Evolutionary conservation across 1,140 invertebrate genomes (phyloP), one percentile per base, ranked within the genome.

Genomic region (Drosophila albomicans): DNA sequence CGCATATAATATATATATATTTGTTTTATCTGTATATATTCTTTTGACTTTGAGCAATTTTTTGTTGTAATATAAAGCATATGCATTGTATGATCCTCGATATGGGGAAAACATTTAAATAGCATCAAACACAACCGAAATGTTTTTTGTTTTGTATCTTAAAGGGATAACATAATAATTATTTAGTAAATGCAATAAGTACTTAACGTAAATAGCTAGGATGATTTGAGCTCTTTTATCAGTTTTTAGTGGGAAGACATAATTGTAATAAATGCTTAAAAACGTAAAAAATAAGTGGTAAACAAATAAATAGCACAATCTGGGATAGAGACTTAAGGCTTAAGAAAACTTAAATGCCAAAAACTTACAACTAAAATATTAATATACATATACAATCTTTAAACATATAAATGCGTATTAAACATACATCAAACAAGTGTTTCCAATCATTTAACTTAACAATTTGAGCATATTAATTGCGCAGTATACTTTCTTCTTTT

Each of bases 121-220:
- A 58, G 49, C 82, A 68, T 69, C 30, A 49, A 54, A 82, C 80
- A 88, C 82, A 88, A 85, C 82, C 82, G 57, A 75, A 81, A 81
- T 16, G n/a, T 61, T 41, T 51, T 25, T 38, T 41, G 35, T 20
- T 25, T 59, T 58, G 4, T 38, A 30, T 71, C 35, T 41, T 56
- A 56, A 32, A 10, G 48, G 41, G 30, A 56, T 13, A 48, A 56
- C 15, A 45, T 32, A 25, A 49, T 61, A 43, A 54, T 82, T 54
- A 10, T 7, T 28, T 38, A 56, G 8, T 81, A 84, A 84, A 84
- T 84, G 73, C 64, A 58, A 58, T 38, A 66, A 48, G 45, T 32
- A n/a, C 7, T 45, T 62, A 59, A 65, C 15, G 15, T 63, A 43
- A 48, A 70, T 38, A 51, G 3, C 6, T 43, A 43, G 11, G 41